Evolutionary conservation across 2,888 invertebrate genomes (phyloP).

Genomic region (Daptonema setosum): DNA sequence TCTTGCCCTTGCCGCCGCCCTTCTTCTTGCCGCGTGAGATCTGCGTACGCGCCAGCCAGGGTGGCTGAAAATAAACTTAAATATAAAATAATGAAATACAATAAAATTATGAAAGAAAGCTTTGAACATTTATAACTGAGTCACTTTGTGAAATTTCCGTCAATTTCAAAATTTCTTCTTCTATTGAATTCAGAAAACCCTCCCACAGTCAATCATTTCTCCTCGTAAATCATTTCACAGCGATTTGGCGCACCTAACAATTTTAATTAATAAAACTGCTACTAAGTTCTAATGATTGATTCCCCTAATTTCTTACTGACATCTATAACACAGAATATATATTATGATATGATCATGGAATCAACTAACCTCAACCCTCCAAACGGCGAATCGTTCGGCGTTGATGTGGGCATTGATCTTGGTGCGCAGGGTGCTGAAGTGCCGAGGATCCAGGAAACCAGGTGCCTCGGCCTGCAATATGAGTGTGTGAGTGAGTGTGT

Average conservation of each 20-base stretch:
- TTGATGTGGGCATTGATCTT: constrained; percentile 55
- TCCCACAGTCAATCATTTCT: no score
- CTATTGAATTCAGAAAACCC: no score
- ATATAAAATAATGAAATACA: constrained; percentile 1
- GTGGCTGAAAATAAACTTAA: constrained; percentile 1
- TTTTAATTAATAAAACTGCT: no score
- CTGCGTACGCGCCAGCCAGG: not conserved
- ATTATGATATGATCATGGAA: no score
- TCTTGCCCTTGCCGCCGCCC: constrained; percentile 86
- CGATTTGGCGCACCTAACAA: no score
- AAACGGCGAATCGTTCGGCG: constrained; percentile 58
- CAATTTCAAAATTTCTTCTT: no score
- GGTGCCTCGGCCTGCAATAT: constrained; percentile 51
- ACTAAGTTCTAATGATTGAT: no score
- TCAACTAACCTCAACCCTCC: constrained; percentile 79
- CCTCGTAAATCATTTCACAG: no score
- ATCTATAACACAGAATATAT: no score
- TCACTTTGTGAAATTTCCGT: not conserved
- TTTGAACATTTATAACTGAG: not conserved
- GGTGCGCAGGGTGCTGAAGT: constrained; percentile 69
- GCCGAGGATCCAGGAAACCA: constrained; percentile 53
- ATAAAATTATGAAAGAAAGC: constrained; percentile 1
- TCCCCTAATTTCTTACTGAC: no score
- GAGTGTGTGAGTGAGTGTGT: no score
- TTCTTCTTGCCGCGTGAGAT: constrained; percentile 47